A percentile compares a stretch with the other conserved stretches of the same genome.
Conservation (phyloP, 2,797 vertebrate species). For the Danio tinwini region DNA sequence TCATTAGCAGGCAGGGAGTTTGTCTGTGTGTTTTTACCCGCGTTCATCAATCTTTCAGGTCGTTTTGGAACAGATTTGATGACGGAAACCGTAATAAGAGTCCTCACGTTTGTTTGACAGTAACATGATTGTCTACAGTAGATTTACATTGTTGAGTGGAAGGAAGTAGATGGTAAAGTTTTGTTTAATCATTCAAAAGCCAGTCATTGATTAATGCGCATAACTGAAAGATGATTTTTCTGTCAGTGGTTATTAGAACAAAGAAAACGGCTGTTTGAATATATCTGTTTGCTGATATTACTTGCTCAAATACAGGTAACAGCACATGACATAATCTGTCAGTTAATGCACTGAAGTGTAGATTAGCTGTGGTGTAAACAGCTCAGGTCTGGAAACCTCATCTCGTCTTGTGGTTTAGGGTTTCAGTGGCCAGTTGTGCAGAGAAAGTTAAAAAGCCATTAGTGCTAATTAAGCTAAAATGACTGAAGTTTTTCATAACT, state of each 20-base stretch:
- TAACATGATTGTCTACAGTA: constrained; percentile 6
- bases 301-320: neutral
- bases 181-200: neutral
- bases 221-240: neutral
- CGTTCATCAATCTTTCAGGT: constrained; percentile 65
- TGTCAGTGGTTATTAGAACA: too few relatives aligned
- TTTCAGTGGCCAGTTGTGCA: neutral
- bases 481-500: neutral
- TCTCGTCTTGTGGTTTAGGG: constrained; percentile 12
- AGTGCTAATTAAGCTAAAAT: neutral
- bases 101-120: neutral
- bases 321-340: neutral
- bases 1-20: constrained; percentile 47
- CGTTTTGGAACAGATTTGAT: constrained; percentile 43
- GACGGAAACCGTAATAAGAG: constrained; percentile 20
- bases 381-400: constrained; percentile 15
- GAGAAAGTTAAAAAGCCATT: neutral
- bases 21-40: constrained; percentile 49
- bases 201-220: neutral
- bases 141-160: neutral
- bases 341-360: neutral
- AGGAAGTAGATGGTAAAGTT: neutral
- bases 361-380: constrained; percentile 6
- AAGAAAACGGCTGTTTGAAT: neutral
- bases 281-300: neutral